Evolutionary conservation across 2,888 invertebrate species (phyloP).

Genomic region (Ypsolopha scabrella): DNA sequence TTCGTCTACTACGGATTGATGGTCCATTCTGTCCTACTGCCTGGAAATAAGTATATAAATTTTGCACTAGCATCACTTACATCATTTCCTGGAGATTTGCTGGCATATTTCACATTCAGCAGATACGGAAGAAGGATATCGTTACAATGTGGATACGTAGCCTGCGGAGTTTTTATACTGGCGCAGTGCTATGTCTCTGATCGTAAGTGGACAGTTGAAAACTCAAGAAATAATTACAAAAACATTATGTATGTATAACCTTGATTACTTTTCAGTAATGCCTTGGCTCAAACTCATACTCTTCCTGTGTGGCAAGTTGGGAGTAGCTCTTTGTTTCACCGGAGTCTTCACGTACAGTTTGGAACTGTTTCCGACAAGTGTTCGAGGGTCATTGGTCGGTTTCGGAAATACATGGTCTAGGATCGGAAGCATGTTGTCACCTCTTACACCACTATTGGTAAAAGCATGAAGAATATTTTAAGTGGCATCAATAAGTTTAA

Average conservation of each 20-base stretch:
- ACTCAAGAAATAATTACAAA: neutral
- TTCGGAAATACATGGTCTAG: conserved; percentile 43
- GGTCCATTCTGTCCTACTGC: conserved; percentile 39
- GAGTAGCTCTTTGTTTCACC: conserved; percentile 45
- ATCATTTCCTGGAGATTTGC: conserved; percentile 46
- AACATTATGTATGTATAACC: neutral
- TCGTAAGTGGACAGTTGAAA: conserved; percentile 26
- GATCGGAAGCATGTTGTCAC: conserved; percentile 47
- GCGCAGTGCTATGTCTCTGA: conserved; percentile 36
- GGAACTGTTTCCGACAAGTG: conserved; percentile 50
- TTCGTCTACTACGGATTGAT: conserved; percentile 46
- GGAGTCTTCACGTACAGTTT: conserved; percentile 47
- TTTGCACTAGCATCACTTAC: conserved; percentile 38
- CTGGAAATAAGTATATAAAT: conserved; percentile 49
- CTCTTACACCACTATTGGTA: conserved; percentile 47
- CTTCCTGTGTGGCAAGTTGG: conserved; percentile 41
- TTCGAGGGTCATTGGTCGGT: conserved; percentile 44
- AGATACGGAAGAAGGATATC: conserved; percentile 40
- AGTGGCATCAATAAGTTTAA: neutral
- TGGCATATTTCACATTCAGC: conserved; percentile 37
- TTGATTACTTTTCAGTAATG: conserved; percentile 27
- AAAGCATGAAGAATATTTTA: neutral
- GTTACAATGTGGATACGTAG: conserved; percentile 35
- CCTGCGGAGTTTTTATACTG: conserved; percentile 34
- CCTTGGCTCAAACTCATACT: conserved; percentile 40